phyloP scores from a whole-genome alignment of 92 coral and sea anemone genomes.

The Montipora capitata region DNA sequence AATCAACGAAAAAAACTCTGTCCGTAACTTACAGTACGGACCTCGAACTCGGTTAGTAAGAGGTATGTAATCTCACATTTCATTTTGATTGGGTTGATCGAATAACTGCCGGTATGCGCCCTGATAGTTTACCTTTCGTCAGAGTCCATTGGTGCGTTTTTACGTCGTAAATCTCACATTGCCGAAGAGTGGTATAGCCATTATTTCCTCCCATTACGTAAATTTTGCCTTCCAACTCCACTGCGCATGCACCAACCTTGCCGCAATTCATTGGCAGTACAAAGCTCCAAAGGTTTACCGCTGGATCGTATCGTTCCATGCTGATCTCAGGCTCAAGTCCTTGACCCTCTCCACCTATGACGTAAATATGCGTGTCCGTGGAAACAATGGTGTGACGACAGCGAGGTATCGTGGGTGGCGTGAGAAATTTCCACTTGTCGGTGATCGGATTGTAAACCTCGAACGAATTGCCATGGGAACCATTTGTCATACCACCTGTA shows the following conservation, averaged over 20 bases:
- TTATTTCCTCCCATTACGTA: slow-evolving; percentile 87
- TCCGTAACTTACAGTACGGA: too few relatives aligned
- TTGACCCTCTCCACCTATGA: slow-evolving; percentile 90
- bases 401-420: slow-evolving; percentile 76
- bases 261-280: slow-evolving; percentile 91
- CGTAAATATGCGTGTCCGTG: slow-evolving; percentile 83
- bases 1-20: too few relatives aligned
- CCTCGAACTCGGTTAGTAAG: too few relatives aligned
- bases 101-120: neutral
- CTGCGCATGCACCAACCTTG: slow-evolving; percentile 90
- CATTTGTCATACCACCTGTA: slow-evolving; percentile 86
- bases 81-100: neutral
- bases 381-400: slow-evolving; percentile 80
- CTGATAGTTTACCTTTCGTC: slow-evolving; percentile 49
- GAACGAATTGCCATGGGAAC: slow-evolving; percentile 80
- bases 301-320: slow-evolving; percentile 92
- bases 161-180: slow-evolving; percentile 85
- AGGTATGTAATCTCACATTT: too few relatives aligned
- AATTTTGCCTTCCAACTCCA: slow-evolving; percentile 67
- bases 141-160: slow-evolving; percentile 77
- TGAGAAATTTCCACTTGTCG: slow-evolving; percentile 79
- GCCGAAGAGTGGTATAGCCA: slow-evolving; percentile 81
- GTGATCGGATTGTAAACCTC: slow-evolving; percentile 91
- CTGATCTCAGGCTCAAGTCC: slow-evolving; percentile 91
- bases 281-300: slow-evolving; percentile 85